phyloP scores from a whole-genome alignment of 2,888 invertebrate genomes.

The Antheraea yamamai region DNA sequence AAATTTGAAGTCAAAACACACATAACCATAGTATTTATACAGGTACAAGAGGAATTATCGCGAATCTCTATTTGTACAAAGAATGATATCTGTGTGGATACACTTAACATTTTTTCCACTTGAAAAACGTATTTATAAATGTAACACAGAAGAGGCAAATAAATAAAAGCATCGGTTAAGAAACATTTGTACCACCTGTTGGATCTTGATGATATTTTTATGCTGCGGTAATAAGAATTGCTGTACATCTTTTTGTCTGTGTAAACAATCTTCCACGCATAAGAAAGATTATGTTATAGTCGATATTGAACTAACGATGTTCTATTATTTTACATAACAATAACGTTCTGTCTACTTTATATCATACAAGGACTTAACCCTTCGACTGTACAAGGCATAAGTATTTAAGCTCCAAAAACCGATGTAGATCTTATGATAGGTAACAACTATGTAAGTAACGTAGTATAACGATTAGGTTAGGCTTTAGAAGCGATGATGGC shows the following conservation, averaged over 20 bases:
- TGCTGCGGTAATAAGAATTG: neutral
- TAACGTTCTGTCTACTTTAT: neutral
- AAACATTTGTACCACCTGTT: neutral
- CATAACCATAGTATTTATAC: neutral
- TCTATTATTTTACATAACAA: neutral
- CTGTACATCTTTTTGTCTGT: neutral
- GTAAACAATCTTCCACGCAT: neutral
- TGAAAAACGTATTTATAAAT: neutral
- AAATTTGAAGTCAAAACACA: too few species aligned
- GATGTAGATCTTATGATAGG: too few species aligned
- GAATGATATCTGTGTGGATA: neutral
- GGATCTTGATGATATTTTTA: neutral
- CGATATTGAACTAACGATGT: neutral
- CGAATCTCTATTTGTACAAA: neutral
- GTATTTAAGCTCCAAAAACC: too few species aligned
- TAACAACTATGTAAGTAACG: too few species aligned
- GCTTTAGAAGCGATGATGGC: too few species aligned
- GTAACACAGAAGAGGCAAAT: neutral
- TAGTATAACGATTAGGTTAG: too few species aligned
- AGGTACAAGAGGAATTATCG: neutral
- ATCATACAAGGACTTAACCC: neutral
- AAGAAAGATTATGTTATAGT: neutral
- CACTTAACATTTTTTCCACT: neutral
- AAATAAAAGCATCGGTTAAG: neutral
- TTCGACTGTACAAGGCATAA: too few species aligned